Conservation (phyloP, 1,140 invertebrate species). For the Odontomachus brunneus region DNA sequence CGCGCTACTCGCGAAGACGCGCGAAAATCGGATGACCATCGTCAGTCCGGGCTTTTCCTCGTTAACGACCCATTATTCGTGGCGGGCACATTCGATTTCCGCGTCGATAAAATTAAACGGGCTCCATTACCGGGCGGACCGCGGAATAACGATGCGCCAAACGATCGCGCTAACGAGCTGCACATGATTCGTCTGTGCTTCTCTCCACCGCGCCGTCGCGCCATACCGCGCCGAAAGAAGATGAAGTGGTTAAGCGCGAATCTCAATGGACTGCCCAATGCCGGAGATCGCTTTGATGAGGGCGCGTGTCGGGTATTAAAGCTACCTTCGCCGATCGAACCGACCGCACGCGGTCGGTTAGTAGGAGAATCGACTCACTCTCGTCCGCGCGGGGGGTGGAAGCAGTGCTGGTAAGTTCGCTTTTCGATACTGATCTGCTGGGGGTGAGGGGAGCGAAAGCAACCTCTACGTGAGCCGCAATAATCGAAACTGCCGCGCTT, state of each 20-base stretch:
- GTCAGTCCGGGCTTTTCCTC: not conserved
- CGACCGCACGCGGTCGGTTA: slow-evolving; percentile 58
- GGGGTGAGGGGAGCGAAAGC: not conserved
- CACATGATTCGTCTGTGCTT: slow-evolving; percentile 27
- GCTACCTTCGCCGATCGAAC: slow-evolving; percentile 63
- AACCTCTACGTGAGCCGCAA: slow-evolving; percentile 10
- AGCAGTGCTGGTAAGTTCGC: slow-evolving; percentile 48
- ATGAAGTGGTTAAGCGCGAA: slow-evolving; percentile 75
- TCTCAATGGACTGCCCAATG: slow-evolving; percentile 68
- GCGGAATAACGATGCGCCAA: slow-evolving; percentile 44
- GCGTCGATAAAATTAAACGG: slow-evolving; percentile 60
- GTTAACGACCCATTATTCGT: slow-evolving; percentile 51
- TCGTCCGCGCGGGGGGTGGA: slow-evolving; percentile 38
- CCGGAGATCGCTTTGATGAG: slow-evolving; percentile 74
- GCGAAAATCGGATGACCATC: slow-evolving; percentile 25
- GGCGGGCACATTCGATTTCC: slow-evolving; percentile 32
- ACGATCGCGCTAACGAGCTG: slow-evolving; percentile 53
- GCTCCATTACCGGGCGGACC: slow-evolving; percentile 28
- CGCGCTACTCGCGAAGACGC: not conserved
- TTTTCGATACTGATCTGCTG: slow-evolving; percentile 50
- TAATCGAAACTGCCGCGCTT: slow-evolving; percentile 24
- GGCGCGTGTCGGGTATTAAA: slow-evolving; percentile 77
- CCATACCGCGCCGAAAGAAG: slow-evolving; percentile 65
- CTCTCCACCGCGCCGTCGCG: slow-evolving; percentile 2
- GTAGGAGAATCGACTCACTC: slow-evolving; percentile 42